Evolutionary conservation across 2,797 vertebrate species (phyloP).

Genomic region (Rachycentron canadum): DNA sequence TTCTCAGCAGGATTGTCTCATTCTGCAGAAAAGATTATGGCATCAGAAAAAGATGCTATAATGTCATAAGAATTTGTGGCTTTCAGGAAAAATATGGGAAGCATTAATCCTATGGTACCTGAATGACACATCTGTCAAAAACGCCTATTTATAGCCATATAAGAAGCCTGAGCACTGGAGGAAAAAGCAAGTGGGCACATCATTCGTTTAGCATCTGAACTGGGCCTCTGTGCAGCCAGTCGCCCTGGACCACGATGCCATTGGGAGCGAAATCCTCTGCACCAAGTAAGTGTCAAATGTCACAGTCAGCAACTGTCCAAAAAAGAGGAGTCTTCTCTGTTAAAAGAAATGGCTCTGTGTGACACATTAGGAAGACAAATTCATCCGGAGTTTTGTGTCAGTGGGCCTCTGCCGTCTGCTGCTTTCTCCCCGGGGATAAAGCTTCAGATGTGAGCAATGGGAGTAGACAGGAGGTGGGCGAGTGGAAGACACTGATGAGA

Average conservation of each 20-base stretch:
- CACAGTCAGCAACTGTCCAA: slow-evolving; percentile 44
- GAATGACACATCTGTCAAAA: neutral
- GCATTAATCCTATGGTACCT: neutral
- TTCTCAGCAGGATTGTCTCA: neutral
- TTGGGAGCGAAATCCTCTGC: slow-evolving; percentile 36
- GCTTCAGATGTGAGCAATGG: slow-evolving; percentile 62
- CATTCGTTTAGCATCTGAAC: slow-evolving; percentile 31
- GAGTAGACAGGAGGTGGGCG: slow-evolving; percentile 66
- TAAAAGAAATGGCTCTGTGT: slow-evolving; percentile 49
- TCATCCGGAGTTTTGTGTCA: slow-evolving; percentile 56
- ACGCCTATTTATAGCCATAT: neutral
- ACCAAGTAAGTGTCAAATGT: slow-evolving; percentile 45
- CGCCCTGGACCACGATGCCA: slow-evolving; percentile 26
- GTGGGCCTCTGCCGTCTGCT: slow-evolving; percentile 43
- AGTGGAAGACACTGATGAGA: slow-evolving; percentile 51
- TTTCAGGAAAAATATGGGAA: neutral
- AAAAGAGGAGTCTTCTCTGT: slow-evolving; percentile 24
- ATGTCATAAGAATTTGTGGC: neutral
- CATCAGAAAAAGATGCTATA: neutral
- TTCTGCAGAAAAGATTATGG: neutral
- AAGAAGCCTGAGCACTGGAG: neutral
- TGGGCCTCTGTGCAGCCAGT: neutral
- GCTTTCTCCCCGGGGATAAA: slow-evolving; percentile 38
- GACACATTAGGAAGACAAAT: slow-evolving; percentile 63
- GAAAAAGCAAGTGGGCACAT: neutral